Percentiles rank a stretch among this genome's conserved stretches.
Conservation (phyloP, 2,113 vertebrate genomes). For the Saccopteryx bilineata region DNA sequence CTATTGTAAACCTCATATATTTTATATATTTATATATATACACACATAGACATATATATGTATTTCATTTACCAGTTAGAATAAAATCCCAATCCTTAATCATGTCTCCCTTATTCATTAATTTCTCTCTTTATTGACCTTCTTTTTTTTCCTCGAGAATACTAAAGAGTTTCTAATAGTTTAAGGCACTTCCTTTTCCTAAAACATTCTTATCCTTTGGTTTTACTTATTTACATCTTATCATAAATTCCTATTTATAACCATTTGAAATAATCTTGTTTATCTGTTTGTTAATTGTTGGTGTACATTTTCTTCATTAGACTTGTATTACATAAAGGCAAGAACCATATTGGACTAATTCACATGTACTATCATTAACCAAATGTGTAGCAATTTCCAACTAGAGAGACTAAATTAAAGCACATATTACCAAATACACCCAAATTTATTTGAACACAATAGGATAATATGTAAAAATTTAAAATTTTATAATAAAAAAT, state of each 20-base stretch:
- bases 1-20: background rate
- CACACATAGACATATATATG: background rate
- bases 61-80: background rate
- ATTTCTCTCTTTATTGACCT: background rate
- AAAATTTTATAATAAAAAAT: conserved; percentile 9
- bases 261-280: background rate
- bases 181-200: background rate
- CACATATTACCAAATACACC: background rate
- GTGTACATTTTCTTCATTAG: background rate
- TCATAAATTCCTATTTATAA: background rate
- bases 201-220: background rate
- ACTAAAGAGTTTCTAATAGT: background rate
- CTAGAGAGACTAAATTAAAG: background rate
- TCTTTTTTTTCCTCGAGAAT: background rate
- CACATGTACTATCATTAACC: background rate
- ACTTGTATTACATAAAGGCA: background rate
- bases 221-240: background rate
- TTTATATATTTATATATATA: background rate
- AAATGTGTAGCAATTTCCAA: background rate
- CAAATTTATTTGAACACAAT: background rate
- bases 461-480: background rate
- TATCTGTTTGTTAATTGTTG: background rate
- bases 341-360: background rate
- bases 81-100: background rate
- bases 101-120: background rate